Evolutionary conservation across 2,113 vertebrate species (phyloP).

Genomic region (Cyanistes caeruleus): DNA sequence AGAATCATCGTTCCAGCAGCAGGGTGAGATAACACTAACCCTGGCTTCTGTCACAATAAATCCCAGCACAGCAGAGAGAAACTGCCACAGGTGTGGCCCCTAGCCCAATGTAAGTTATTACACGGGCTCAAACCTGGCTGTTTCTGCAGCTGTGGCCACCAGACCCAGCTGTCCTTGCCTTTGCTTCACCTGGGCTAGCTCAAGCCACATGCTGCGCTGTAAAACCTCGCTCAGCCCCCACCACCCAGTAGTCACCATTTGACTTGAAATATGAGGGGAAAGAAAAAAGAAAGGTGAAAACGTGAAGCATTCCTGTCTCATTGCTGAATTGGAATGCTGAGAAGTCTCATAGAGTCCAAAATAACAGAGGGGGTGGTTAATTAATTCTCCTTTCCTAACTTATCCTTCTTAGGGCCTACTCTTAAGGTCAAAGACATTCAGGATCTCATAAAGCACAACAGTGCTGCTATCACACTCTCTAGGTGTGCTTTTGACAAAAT

Average conservation of each 20-base stretch:
- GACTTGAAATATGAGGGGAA: background rate
- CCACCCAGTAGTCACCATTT: background rate
- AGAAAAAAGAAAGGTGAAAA: background rate
- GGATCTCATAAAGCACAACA: background rate
- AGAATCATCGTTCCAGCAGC: background rate
- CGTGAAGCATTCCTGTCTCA: background rate
- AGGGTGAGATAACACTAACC: conserved; percentile 6
- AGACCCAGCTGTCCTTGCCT: background rate
- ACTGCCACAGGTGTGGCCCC: background rate
- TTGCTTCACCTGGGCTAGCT: background rate
- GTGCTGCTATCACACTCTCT: background rate
- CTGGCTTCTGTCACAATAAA: background rate
- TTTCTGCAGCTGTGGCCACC: background rate
- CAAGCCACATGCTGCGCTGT: background rate
- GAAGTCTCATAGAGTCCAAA: background rate
- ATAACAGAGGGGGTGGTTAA: background rate
- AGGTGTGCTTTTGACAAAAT: background rate
- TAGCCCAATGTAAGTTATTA: background rate
- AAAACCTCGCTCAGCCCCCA: background rate
- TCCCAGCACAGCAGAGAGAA: background rate
- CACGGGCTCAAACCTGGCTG: background rate
- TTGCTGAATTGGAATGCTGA: background rate
- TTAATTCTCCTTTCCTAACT: background rate
- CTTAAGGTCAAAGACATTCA: background rate
- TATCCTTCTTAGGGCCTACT: background rate